Percentiles rank a stretch among this genome's conserved stretches.
Evolutionary conservation across 2,797 vertebrate species (phyloP).

Genomic region (Stomatorhinus walkeri): DNA sequence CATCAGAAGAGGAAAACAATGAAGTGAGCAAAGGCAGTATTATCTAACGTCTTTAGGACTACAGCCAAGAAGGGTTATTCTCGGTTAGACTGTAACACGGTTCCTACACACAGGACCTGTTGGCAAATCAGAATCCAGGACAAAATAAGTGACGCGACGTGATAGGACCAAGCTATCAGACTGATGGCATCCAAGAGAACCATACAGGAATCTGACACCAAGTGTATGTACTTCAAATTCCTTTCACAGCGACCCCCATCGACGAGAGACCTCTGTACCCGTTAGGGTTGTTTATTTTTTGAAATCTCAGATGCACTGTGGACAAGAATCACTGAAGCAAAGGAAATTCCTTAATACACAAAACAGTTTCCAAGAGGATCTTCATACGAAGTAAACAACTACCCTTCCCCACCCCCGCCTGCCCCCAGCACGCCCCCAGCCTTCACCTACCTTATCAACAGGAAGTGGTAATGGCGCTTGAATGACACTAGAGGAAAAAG

Average conservation of each 20-base stretch:
- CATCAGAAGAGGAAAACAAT: neutral
- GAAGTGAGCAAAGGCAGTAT: neutral
- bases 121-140: neutral
- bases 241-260: neutral
- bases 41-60: neutral
- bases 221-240: neutral
- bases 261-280: neutral
- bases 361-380: neutral
- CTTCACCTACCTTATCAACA: slow-evolving; percentile 88
- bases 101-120: neutral
- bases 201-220: neutral
- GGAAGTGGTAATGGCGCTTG: slow-evolving; percentile 90
- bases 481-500: slow-evolving; percentile 75
- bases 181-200: neutral
- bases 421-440: no score
- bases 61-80: neutral
- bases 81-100: neutral
- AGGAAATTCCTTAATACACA: neutral
- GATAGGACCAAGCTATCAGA: neutral
- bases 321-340: neutral
- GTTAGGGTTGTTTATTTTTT: neutral
- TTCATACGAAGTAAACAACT: neutral
- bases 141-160: neutral
- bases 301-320: neutral
- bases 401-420: neutral